phyloP scores from a whole-genome alignment of 2,888 invertebrate species.

The Drosophila limbata region DNA sequence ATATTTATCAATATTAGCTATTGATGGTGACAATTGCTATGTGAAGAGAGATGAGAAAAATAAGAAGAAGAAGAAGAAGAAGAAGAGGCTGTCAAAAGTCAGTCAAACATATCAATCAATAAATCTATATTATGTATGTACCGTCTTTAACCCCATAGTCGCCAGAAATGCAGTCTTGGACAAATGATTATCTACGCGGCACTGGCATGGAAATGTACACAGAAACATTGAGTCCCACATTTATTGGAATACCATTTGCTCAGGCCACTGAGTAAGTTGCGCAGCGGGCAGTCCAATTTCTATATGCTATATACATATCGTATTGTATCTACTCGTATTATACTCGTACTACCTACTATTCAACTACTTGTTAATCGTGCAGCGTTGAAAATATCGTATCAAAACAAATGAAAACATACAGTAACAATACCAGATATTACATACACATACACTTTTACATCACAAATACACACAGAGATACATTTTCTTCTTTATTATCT shows the following conservation, averaged over 20 bases:
- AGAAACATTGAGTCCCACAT: conserved; percentile 98
- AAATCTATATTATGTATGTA: conserved; percentile 70
- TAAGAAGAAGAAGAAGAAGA: conserved; percentile 16
- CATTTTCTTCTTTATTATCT: conserved; percentile 47
- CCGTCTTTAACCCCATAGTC: conserved; percentile 88
- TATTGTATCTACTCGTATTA: conserved; percentile 68
- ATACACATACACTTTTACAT: conserved; percentile 13
- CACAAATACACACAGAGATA: conserved; percentile 21
- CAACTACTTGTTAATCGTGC: conserved; percentile 79
- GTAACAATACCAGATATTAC: conserved; percentile 25
- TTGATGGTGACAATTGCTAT: conserved; percentile 27
- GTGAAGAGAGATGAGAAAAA: conserved; percentile 14
- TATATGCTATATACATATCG: conserved; percentile 68
- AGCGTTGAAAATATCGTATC: conserved; percentile 65
- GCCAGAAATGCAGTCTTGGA: conserved; percentile 98
- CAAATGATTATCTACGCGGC: conserved; percentile 99
- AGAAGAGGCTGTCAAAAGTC: conserved; percentile 42
- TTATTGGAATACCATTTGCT: conserved; percentile 99
- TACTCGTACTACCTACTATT: conserved; percentile 61
- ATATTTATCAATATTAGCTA: conserved; percentile 16
- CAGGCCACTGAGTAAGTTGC: conserved; percentile 99
- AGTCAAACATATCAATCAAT: conserved; percentile 44
- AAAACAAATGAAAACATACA: conserved; percentile 41
- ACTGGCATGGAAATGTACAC: conserved; percentile 99
- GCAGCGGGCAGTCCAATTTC: conserved; percentile 71